Base-by-base conservation (phyloP, 2,888 invertebrate species). In the Cenopis cana region DNA sequence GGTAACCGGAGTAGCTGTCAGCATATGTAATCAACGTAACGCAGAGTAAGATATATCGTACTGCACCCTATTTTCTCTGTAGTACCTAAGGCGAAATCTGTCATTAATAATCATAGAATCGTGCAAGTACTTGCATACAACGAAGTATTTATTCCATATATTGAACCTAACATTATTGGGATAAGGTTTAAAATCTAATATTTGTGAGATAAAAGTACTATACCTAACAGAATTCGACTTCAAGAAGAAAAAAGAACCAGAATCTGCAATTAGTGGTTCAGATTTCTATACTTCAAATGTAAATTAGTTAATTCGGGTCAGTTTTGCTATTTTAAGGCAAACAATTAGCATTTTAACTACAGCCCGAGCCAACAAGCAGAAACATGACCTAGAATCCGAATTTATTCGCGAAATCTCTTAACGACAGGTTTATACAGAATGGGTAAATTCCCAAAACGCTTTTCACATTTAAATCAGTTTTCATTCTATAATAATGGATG, bases 341-440 rank as follows among this genome's bases (percentile, higher is more conserved):
- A 59, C 69, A 70, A 65, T 65, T 65, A 69, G 52, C 38, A 50
- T 64, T 38, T 54, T 52, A 69, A 36, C 20, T 11, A 12, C 6
- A 50, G 18, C 6, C 9, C 41, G 56, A 29, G 18, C 49, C 49
- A 67, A 71, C 66, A 50, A 71, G 55, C 60, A 55, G 18, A 33
- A 68, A 59, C 24, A 8, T 55, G 70, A 67, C 66, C 70, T 11
- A 36, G 36, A 71, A 61, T 60, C 17, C 24, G 33, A 20, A n/a
- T 56, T 69, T 55, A 50, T 69, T 69, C 36, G 56, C 38, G 14
- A 62, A 64, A 64, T 68, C 55, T 61, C 54, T 20, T 17, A 59
- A 57, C 59, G 61, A 61, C 61, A 38, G 20, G 8, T 68, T 65
- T 55, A 55, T 56, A 18, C 17, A 18, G 36, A 33, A 36, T 20